phyloP scores from a whole-genome alignment of 1,140 invertebrate species.

The Temnothorax longispinosus region DNA sequence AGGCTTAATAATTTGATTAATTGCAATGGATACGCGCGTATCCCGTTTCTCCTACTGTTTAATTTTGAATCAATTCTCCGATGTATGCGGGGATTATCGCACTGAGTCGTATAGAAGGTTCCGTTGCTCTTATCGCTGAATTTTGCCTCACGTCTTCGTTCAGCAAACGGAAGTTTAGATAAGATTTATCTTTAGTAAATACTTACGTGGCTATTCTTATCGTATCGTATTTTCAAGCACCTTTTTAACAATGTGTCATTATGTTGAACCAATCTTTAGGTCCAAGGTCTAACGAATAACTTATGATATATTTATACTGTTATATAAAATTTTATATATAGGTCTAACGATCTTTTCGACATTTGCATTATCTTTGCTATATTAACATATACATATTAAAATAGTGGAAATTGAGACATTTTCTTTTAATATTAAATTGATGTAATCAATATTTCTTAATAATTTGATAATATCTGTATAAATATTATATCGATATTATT shows the following conservation, averaged over 20 bases:
- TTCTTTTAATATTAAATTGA: not conserved
- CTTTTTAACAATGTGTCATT: not conserved
- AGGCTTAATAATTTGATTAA: conserved; percentile 73
- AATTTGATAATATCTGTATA: not conserved
- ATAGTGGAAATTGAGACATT: not conserved
- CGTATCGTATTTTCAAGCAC: not conserved
- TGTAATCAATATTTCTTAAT: not conserved
- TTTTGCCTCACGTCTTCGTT: not conserved
- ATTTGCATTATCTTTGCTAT: not conserved
- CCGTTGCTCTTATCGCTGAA: not conserved
- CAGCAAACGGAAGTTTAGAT: not conserved
- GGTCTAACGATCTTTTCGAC: not conserved
- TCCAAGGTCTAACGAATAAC: not conserved
- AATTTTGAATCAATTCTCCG: conserved; percentile 56
- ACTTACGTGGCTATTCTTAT: not conserved
- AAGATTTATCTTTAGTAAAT: not conserved
- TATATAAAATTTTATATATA: not conserved
- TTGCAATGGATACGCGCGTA: conserved; percentile 54
- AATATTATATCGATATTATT: not conserved
- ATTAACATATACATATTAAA: not conserved
- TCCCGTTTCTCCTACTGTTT: conserved; percentile 2
- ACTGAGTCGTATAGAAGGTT: not conserved
- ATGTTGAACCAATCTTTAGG: not conserved
- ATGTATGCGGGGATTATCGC: conserved; percentile 16
- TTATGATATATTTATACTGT: not conserved